Percentiles rank a stretch among this genome's conserved stretches.
Conservation (phyloP, 2,113 vertebrate species). For the Jaculus jaculus region DNA sequence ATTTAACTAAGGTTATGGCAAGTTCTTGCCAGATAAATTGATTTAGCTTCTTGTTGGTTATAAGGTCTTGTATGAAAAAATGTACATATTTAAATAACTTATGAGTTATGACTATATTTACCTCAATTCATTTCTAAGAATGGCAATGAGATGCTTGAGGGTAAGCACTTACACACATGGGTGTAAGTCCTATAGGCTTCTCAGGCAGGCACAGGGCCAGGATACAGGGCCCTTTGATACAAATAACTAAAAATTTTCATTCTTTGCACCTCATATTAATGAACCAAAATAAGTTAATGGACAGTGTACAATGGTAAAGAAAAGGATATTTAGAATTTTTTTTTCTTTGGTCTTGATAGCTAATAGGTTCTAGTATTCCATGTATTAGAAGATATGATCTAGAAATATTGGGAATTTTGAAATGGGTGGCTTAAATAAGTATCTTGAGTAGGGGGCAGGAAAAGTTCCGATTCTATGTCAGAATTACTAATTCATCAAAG, state of each 20-base stretch:
- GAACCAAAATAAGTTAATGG: background rate
- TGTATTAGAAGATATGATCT: background rate
- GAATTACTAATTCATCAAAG: background rate
- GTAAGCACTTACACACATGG: background rate
- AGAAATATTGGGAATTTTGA: background rate
- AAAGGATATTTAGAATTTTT: background rate
- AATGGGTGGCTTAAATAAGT: background rate
- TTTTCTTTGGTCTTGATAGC: background rate
- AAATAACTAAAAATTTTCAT: background rate
- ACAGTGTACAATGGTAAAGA: background rate
- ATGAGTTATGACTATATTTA: background rate
- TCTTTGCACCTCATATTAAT: background rate
- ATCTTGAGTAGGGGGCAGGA: background rate
- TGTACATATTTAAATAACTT: slow-evolving; percentile 21
- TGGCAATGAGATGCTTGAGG: background rate
- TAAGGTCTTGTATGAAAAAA: background rate
- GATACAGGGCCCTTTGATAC: background rate
- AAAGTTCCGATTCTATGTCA: background rate
- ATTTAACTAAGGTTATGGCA: slow-evolving; percentile 38
- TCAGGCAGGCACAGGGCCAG: background rate
- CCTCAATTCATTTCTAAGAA: background rate
- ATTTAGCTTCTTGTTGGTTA: background rate
- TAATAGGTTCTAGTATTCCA: background rate
- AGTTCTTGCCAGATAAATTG: slow-evolving; percentile 40
- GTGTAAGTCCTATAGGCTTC: background rate